A percentile compares a stretch with the other conserved stretches of the same genome.
phyloP scores from a whole-genome alignment of 2,797 vertebrate genomes.

The Menidia menidia region DNA sequence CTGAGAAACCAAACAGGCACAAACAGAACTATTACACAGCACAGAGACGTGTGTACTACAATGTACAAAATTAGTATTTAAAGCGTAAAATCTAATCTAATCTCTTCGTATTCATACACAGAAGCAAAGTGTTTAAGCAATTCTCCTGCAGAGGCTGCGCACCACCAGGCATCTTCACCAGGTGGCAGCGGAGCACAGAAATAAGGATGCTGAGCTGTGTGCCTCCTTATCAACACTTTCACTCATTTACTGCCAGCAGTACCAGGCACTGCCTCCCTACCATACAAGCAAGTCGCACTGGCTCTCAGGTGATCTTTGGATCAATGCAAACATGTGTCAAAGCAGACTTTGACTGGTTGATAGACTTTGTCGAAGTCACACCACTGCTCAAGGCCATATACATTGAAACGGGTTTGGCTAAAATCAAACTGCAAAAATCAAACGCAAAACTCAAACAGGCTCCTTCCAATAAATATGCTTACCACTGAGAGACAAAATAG shows the following conservation, averaged over 20 bases:
- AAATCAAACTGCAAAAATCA: not conserved
- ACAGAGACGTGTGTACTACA: not conserved
- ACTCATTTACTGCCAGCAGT: conserved; percentile 8
- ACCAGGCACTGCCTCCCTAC: not conserved
- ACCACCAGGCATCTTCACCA: conserved; percentile 31
- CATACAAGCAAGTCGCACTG: not conserved
- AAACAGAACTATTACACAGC: not conserved
- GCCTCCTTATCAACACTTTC: not conserved
- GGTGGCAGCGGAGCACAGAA: conserved; percentile 42
- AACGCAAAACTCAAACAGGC: not conserved
- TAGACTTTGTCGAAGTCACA: conserved; percentile 21
- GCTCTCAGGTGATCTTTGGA: not conserved
- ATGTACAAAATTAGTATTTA: conserved; percentile 6
- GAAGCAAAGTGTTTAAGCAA: not conserved
- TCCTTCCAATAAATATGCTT: not conserved
- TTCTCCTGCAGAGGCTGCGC: not conserved
- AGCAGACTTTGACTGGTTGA: not conserved
- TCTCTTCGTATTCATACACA: not conserved
- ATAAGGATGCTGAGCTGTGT: conserved; percentile 11
- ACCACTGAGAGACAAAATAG: not conserved
- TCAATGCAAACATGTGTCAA: not conserved
- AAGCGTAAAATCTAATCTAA: not conserved
- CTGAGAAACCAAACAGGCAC: conserved; percentile 67
- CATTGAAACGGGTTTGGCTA: conserved; percentile 1
- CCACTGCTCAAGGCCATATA: not conserved